A percentile compares a stretch with the other conserved stretches of the same genome.
Conservation (phyloP, 2,797 vertebrate species). For the Alauda arvensis region DNA sequence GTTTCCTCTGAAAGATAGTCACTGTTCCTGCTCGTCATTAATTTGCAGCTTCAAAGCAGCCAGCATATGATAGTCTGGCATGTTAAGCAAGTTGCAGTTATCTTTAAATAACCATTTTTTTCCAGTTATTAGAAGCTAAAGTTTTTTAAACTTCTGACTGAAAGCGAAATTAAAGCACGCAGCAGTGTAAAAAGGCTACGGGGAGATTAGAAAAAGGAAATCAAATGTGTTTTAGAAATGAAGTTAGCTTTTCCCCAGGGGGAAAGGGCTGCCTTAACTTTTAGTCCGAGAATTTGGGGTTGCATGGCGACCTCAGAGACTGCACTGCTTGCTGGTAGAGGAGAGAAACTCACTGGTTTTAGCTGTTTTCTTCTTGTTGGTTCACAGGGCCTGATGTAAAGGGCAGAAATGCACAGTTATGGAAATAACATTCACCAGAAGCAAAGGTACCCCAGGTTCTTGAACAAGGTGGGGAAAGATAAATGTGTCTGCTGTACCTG, state of each 20-base stretch:
- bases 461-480: neutral
- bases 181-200: slow-evolving; percentile 65
- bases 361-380: neutral
- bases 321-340: slow-evolving; percentile 1
- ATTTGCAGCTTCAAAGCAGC: slow-evolving; percentile 96
- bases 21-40: slow-evolving; percentile 94
- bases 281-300: slow-evolving; percentile 37
- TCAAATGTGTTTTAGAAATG: slow-evolving; percentile 73
- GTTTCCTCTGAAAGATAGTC: slow-evolving; percentile 90
- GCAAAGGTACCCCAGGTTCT: neutral
- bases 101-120: slow-evolving; percentile 90
- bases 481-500: neutral
- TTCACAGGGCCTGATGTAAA: neutral
- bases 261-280: slow-evolving; percentile 50
- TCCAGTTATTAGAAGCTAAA: slow-evolving; percentile 86
- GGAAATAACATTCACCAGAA: neutral
- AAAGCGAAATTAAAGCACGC: slow-evolving; percentile 79
- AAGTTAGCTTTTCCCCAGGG: slow-evolving; percentile 68
- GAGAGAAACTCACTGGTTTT: slow-evolving; percentile 23
- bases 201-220: slow-evolving; percentile 73
- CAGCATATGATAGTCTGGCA: slow-evolving; percentile 88
- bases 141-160: slow-evolving; percentile 81
- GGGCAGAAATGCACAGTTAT: neutral
- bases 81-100: slow-evolving; percentile 93
- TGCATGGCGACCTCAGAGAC: slow-evolving; percentile 12